These are phyloP conservation scores for Tyto alba DNA, from an alignment of 2,113 vertebrate genomes.

Conservation along the genomic window DNA sequence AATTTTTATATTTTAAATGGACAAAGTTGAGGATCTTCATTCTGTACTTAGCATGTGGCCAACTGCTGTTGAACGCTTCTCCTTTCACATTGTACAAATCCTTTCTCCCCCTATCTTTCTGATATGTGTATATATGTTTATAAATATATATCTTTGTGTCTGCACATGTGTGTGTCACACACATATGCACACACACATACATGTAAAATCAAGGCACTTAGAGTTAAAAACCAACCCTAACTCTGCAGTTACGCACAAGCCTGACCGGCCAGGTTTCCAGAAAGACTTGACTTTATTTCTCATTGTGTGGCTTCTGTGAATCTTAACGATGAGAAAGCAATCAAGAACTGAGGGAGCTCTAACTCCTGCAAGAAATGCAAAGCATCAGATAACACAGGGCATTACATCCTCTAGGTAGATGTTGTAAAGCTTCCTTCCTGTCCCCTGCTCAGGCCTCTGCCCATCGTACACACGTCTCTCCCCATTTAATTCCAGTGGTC, in stretches of 20 bases:
- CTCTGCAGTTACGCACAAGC: conserved; percentile 31
- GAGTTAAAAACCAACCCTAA: neutral
- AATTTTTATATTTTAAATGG: neutral
- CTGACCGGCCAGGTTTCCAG: conserved; percentile 2
- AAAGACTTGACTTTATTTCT: conserved; percentile 51
- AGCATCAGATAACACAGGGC: conserved; percentile 12
- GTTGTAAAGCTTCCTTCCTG: neutral
- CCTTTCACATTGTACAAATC: neutral
- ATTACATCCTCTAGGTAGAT: neutral
- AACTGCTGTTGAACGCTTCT: conserved; percentile 20
- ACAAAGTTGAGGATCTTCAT: conserved; percentile 43
- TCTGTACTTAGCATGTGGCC: conserved; percentile 35
- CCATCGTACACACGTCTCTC: neutral
- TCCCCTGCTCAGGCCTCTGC: neutral
- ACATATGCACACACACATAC: neutral
- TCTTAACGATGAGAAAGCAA: neutral
- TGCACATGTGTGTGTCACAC: neutral
- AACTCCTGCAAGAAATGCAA: neutral
- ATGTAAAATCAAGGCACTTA: conserved; percentile 15
- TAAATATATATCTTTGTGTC: neutral
- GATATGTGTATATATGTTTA: neutral
- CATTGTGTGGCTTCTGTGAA: conserved; percentile 21
- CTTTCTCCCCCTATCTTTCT: neutral
- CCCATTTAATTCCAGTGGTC: neutral
- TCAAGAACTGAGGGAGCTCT: neutral